phyloP scores from a whole-genome alignment of 2,888 invertebrate species.

The Philhelius pedissequus region DNA sequence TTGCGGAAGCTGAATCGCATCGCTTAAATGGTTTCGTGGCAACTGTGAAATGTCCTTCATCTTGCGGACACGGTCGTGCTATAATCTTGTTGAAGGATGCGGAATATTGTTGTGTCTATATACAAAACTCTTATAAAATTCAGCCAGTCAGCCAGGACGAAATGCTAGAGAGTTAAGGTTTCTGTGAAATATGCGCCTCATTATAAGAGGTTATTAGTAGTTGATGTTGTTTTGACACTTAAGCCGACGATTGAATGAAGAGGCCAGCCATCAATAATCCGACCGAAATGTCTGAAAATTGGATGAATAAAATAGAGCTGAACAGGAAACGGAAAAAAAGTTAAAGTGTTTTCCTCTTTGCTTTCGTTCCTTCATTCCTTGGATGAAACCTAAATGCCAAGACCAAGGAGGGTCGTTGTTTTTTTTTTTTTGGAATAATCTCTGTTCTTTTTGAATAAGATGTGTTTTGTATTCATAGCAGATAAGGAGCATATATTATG shows the following conservation, averaged over 20 bases:
- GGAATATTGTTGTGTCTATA: conserved; percentile 24
- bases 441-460: background rate
- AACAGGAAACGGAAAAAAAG: background rate
- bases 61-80: background rate
- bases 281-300: conserved; percentile 35
- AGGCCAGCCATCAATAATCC: conserved; percentile 40
- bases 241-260: conserved; percentile 49
- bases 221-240: conserved; percentile 66
- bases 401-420: background rate
- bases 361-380: background rate
- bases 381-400: background rate
- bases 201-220: conserved; percentile 62
- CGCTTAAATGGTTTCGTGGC: background rate
- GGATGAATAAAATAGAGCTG: background rate
- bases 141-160: conserved; percentile 11
- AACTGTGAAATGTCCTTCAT: conserved; percentile 12
- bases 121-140: background rate
- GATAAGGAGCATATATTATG: conserved; percentile 12
- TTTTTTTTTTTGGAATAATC: background rate
- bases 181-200: conserved; percentile 18
- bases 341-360: background rate
- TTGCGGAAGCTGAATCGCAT: conserved; percentile 42
- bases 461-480: conserved; percentile 18
- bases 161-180: background rate
- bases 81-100: background rate